A percentile compares a stretch with the other conserved stretches of the same genome.
Conservation (phyloP, 2,113 vertebrate genomes). For the Pygoscelis antarcticus region DNA sequence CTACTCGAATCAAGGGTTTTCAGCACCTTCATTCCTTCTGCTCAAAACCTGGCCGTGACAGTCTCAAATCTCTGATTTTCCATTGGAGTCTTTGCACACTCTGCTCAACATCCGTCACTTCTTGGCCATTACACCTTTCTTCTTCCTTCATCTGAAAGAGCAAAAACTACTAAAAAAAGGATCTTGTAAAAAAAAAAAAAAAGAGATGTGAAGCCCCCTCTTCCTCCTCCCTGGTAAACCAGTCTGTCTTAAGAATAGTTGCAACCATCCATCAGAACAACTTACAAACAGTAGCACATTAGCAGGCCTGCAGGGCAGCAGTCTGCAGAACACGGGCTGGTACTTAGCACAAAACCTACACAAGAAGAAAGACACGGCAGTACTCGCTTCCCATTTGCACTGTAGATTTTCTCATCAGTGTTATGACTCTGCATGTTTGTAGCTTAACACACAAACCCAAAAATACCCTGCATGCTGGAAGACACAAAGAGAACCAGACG, state of each 20-base stretch:
- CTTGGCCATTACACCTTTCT: background rate
- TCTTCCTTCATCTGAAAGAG: background rate
- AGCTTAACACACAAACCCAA: slow-evolving; percentile 17
- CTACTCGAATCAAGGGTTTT: background rate
- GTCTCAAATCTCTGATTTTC: background rate
- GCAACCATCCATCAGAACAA: background rate
- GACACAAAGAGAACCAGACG: background rate
- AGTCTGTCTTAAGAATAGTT: background rate
- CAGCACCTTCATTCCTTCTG: background rate
- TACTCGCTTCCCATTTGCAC: background rate
- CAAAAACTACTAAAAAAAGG: background rate
- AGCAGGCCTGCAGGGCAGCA: background rate
- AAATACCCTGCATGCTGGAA: slow-evolving; percentile 5
- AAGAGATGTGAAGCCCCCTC: background rate
- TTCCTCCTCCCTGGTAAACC: background rate
- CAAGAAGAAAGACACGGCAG: background rate
- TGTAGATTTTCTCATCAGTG: background rate
- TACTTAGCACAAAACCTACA: background rate
- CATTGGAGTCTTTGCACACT: background rate
- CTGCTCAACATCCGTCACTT: background rate
- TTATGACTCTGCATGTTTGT: slow-evolving; percentile 20
- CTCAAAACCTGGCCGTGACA: background rate
- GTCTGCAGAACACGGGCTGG: background rate
- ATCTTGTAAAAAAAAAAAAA: background rate
- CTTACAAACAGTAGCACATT: background rate